Percentiles rank a stretch among this genome's conserved stretches.
These are phyloP conservation scores for Cacoxenus indagator DNA, from an alignment of 2,888 invertebrate species.

Conservation along the genomic window DNA sequence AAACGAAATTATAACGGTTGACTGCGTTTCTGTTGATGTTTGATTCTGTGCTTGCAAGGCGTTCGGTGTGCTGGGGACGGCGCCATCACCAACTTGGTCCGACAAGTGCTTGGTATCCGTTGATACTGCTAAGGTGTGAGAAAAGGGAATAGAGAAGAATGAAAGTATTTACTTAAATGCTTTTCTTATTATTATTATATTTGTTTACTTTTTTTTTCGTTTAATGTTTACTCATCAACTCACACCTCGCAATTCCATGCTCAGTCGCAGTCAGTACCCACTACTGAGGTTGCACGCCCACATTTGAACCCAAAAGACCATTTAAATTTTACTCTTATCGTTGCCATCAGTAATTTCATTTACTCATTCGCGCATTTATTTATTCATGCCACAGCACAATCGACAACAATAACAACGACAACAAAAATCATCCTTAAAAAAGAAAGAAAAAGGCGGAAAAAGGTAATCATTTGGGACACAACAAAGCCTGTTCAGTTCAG, in stretches of 20 bases:
- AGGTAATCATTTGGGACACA: background rate
- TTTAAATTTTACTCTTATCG: conserved; percentile 21
- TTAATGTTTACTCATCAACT: background rate
- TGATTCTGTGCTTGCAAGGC: background rate
- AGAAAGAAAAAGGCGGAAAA: conserved; percentile 18
- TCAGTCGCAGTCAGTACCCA: too few relatives aligned
- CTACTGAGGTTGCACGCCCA: conserved; percentile 5
- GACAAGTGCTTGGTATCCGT: conserved; percentile 49
- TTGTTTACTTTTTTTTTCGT: background rate
- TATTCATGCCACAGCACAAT: conserved; percentile 8
- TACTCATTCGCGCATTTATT: conserved; percentile 26
- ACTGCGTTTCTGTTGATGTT: conserved; percentile 64
- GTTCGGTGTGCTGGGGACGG: background rate
- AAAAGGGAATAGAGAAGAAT: background rate
- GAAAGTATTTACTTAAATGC: background rate
- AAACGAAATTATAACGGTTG: conserved; percentile 71
- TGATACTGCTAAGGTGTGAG: conserved; percentile 40
- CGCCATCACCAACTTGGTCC: background rate
- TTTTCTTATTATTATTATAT: too few relatives aligned
- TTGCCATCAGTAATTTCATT: conserved; percentile 32
- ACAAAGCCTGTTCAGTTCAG: background rate
- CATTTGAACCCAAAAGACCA: background rate
- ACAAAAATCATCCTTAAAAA: background rate
- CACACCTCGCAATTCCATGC: background rate
- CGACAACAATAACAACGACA: background rate